phyloP scores from a whole-genome alignment of 1,140 invertebrate genomes.

The Acromyrmex charruanus region DNA sequence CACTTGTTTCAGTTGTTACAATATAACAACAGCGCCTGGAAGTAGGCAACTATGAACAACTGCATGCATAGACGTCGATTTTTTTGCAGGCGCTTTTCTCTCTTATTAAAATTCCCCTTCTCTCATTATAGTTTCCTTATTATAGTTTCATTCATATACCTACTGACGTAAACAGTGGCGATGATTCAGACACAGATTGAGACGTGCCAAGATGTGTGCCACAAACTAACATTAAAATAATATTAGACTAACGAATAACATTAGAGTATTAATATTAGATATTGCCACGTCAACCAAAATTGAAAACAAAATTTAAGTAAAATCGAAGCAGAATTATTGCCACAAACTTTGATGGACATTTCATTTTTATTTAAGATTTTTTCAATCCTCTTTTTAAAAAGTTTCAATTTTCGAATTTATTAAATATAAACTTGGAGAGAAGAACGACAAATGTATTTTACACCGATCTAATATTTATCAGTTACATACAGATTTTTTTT shows the following conservation, averaged over 20 bases:
- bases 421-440: no score
- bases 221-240: neutral
- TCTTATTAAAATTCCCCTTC: neutral
- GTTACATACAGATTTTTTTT: neutral
- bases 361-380: no score
- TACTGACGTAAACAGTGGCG: neutral
- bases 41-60: slow-evolving; percentile 20
- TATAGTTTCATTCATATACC: neutral
- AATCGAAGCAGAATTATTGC: neutral
- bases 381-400: no score
- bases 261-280: neutral
- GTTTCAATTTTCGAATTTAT: no score
- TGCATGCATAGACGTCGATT: neutral
- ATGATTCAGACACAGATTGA: neutral
- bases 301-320: neutral
- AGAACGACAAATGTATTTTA: no score
- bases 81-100: neutral
- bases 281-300: neutral
- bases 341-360: neutral
- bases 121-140: no score
- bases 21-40: slow-evolving; percentile 15
- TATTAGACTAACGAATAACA: neutral
- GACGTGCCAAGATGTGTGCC: neutral
- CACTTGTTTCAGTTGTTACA: neutral
- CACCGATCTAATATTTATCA: no score